phyloP scores from a whole-genome alignment of 2,113 vertebrate species.

The Triplophysa rosa region DNA sequence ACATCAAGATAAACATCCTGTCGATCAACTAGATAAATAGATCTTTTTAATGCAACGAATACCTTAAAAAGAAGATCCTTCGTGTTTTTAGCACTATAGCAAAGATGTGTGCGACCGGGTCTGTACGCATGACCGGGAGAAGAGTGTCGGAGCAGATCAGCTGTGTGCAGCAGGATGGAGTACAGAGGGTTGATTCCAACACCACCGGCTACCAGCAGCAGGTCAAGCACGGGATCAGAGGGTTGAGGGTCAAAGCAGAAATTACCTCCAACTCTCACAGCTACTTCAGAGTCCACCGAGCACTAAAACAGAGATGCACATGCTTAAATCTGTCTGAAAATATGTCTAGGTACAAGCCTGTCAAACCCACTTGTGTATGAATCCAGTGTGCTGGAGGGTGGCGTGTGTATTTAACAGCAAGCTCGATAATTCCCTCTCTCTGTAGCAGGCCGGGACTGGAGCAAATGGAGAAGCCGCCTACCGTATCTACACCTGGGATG shows the following conservation, averaged over 20 bases:
- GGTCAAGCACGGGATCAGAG: constrained; percentile 76
- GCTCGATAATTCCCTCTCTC: constrained; percentile 83
- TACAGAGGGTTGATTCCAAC: constrained; percentile 95
- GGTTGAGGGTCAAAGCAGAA: constrained; percentile 92
- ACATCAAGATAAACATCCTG: background rate
- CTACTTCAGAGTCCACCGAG: constrained; percentile 80
- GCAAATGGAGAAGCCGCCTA: constrained; percentile 95
- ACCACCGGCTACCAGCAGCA: constrained; percentile 90
- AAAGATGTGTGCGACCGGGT: constrained; percentile 78
- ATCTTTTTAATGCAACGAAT: constrained; percentile 1
- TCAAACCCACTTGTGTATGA: constrained; percentile 78
- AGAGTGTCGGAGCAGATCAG: constrained; percentile 76
- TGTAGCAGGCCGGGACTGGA: constrained; percentile 85
- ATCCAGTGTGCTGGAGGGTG: constrained; percentile 92
- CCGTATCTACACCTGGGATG: constrained; percentile 86
- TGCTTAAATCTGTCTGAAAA: background rate
- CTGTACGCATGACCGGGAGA: constrained; percentile 63
- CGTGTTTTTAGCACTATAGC: constrained; percentile 86
- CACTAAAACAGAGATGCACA: constrained; percentile 72
- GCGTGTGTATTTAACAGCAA: constrained; percentile 86
- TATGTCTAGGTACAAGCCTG: background rate
- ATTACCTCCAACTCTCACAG: constrained; percentile 87
- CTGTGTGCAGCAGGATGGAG: constrained; percentile 87
- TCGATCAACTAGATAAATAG: too few relatives aligned
- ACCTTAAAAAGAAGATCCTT: constrained; percentile 92